Evolutionary conservation across 2,888 invertebrate species (phyloP), one percentile per base, ranked within the genome.

Genomic region (Ptilodon capucinus): DNA sequence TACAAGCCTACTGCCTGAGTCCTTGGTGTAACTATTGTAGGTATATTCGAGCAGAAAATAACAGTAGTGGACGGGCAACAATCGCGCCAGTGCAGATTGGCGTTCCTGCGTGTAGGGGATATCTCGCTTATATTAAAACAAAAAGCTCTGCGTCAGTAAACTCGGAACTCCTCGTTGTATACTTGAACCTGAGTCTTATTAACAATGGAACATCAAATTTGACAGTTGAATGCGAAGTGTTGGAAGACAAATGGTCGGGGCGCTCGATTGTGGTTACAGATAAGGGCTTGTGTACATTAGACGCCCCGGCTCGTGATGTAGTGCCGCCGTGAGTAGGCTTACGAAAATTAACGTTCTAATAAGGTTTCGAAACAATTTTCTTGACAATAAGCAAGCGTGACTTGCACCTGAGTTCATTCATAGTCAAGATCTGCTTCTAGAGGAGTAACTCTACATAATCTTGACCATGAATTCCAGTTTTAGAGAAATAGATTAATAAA

Each of bases 191-290:
- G 62, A 70, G 67, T 60, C 62, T 70, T 68, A 72, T 70, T 75
- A 70, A 73, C 72, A 67, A 69, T 61, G 67, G 46, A 66, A 74
- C 69, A 77, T 75, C 71, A 72, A 72, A 74, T 76, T 76, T 77
- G 79, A 76, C 76, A 78, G 74, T 66, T 73, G 69, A 76, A 75
- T 72, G 68, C 65, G 64, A 63, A 74, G 68, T 64, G 65, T 66
- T 59, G 51, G 51, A 71, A 74, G 70, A 76, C 69, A 73, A 76
- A 78, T 74, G 68, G 60, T 56, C 51, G 54, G 46, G 46, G 34
- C 48, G 55, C 43, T 48, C 47, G 53, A 48, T 41, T 19, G 38
- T 48, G 46, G 41, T 45, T 48, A 50, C 40, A 48, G 41, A 53
- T 60, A 58, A 61, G 46, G 56, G 42, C 48, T 54, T 45, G 48